Base-by-base conservation (phyloP, 2,888 invertebrate species). In the Acrobasis suavella region DNA sequence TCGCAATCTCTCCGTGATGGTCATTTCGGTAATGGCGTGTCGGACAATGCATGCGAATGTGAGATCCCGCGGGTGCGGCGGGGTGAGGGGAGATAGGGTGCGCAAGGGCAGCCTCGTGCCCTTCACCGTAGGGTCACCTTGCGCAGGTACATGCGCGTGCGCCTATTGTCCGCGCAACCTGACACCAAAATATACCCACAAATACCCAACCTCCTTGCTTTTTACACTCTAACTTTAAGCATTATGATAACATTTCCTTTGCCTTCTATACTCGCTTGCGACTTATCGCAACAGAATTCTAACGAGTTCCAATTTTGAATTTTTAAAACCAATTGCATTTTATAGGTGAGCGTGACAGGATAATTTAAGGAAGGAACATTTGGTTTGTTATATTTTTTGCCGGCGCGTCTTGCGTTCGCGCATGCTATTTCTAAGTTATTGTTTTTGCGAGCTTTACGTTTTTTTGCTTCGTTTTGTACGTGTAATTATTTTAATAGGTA, bases 321-420 rank as follows among this genome's bases (percentile, higher is more conserved):
- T 85, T 84, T 82, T 79, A 83, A 84, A 86, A 79, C 87, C 91
- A 91, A 91, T 91, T 91, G 91, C 90, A 90, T 89, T 90, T 89
- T 89, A 91, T 91, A 90, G 89, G 81, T 85, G 84, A 89, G 86
- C 91, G 88, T 91, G 91, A 91, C 91, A 91, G 91, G 90, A 91
- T 91, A 91, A 91, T 91, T 90, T 91, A 89, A 80, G 86, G 86
- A 89, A 86, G 87, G 85, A 84, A 83, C 83, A 83, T 78, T 81
- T 80, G 77, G 73, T 73, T 70, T 73, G 56, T 56, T 56, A 78
- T 81, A 80, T 84, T 80, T 76, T 70, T 71, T 67, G 67, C 68
- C 69, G 67, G 65, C 69, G 69, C 70, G 74, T 66, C 69, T 67
- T 72, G 74, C 71, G 77, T 79, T 66, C 71, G 74, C 71, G 77